A percentile compares a stretch with the other conserved stretches of the same genome.
phyloP scores from a whole-genome alignment of 1,140 invertebrate genomes.

The Batillaria attramentaria region DNA sequence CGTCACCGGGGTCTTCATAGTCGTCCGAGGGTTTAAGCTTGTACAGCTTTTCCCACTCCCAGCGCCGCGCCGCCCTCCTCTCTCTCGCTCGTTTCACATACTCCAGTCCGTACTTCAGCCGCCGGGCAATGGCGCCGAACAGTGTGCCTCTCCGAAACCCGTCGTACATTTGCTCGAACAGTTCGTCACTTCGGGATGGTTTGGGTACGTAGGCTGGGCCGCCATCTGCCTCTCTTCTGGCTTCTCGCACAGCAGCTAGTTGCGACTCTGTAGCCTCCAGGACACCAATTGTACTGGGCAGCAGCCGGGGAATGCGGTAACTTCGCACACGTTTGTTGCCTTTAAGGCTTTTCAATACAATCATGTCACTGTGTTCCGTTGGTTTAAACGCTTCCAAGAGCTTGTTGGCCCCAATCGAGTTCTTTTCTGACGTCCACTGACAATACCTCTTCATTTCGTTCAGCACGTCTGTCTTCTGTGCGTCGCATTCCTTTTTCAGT shows the following conservation, averaged over 20 bases:
- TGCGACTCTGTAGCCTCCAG: too few relatives aligned
- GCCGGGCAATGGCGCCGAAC: too few relatives aligned
- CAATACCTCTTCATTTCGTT: not conserved
- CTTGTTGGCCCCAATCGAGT: not conserved
- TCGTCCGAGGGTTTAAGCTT: not conserved
- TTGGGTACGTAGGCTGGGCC: too few relatives aligned
- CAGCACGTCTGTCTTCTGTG: not conserved
- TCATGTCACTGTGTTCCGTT: not conserved
- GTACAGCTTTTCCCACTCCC: constrained; percentile 9
- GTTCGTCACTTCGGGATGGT: not conserved
- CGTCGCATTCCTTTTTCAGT: not conserved
- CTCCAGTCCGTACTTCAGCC: too few relatives aligned
- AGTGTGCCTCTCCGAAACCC: not conserved
- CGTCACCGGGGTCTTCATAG: constrained; percentile 3
- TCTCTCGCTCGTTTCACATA: not conserved
- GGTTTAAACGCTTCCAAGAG: not conserved
- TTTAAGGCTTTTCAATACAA: not conserved
- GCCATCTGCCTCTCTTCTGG: too few relatives aligned
- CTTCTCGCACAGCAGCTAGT: too few relatives aligned
- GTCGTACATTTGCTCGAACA: not conserved
- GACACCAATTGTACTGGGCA: too few relatives aligned
- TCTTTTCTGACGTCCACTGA: constrained; percentile 1
- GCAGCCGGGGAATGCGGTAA: too few relatives aligned
- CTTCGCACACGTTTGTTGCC: too few relatives aligned
- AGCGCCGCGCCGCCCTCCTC: not conserved